phyloP scores from a whole-genome alignment of 1,140 invertebrate species.

The Heterodera schachtii region DNA sequence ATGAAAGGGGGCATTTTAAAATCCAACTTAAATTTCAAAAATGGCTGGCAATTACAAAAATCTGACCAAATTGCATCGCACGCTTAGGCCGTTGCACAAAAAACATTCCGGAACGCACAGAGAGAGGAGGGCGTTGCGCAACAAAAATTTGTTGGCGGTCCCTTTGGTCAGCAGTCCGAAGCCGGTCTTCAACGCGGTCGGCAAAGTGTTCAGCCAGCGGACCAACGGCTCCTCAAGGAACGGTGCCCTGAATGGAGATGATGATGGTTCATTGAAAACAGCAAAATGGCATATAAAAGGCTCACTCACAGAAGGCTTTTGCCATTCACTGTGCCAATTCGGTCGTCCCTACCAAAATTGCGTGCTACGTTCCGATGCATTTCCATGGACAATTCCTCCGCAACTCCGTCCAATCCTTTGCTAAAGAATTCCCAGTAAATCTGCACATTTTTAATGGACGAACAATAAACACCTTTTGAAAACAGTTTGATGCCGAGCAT shows the following conservation, averaged over 20 bases:
- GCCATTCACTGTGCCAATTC: constrained; percentile 74
- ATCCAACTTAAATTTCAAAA: not conserved
- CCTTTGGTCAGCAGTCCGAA: constrained; percentile 71
- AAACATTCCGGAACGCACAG: constrained; percentile 68
- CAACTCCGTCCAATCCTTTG: constrained; percentile 40
- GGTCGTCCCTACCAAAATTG: constrained; percentile 91
- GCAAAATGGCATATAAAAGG: constrained; percentile 16
- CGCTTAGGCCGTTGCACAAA: constrained; percentile 80
- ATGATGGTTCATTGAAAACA: not conserved
- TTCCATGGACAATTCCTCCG: constrained; percentile 52
- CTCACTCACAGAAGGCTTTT: constrained; percentile 36
- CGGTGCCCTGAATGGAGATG: constrained; percentile 73
- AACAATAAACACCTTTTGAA: constrained; percentile 27
- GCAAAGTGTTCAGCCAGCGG: constrained; percentile 72
- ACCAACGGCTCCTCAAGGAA: constrained; percentile 90
- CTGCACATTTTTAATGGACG: too few species aligned
- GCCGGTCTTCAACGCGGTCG: constrained; percentile 77
- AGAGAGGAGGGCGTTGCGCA: constrained; percentile 75
- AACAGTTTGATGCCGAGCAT: constrained; percentile 72
- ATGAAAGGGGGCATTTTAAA: not conserved
- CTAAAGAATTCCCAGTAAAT: not conserved
- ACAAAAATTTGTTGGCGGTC: constrained; percentile 87
- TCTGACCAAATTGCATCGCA: constrained; percentile 85
- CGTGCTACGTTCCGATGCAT: constrained; percentile 66
- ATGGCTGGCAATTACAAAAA: not conserved